Evolutionary conservation across 1,140 invertebrate species (phyloP), one percentile per base, ranked within the genome.

Genomic region (Popillia japonica): DNA sequence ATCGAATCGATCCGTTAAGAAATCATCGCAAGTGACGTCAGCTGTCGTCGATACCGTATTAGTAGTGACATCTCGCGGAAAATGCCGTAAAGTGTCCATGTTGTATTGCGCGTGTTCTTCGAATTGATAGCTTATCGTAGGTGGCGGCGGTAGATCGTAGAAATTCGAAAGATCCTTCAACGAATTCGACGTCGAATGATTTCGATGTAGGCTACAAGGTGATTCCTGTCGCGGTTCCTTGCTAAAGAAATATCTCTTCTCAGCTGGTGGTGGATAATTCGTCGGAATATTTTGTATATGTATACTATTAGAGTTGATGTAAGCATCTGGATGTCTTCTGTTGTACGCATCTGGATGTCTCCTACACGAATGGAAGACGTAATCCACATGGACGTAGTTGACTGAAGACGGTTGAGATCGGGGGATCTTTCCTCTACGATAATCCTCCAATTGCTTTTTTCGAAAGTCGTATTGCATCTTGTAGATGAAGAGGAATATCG

Each of bases 401-500:
- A 83, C 82, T 48, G 82, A 81, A 68, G 61, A 68, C 61, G 20
- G 22, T 27, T 68, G 61, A 8, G 82, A 79, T 17, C 80, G 75
- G 44, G 77, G 78, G 64, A 80, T 77, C 75, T 85, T 83, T 17
- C 83, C 83, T 55, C 82, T 80, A 74, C 81, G 82, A 17, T 83
- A 27, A 76, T 86, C 86, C 44, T 84, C 82, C 20, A 82, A 76
- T 74, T 88, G 83, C 79, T 88, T 86, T 82, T 85, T 84, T 82
- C 85, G 85, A 86, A 89, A 88, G 80, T 90, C 89, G 76, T 88
- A 87, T 84, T 94, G 92, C 83, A 93, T 91, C 86, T 90, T 90
- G 82, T 92, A 92, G 80, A 96, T 95, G 86, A 95, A 96, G 40
- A 96, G 91, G 85, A 96, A 96, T 72, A 97, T 93, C 74, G 95